These are phyloP conservation scores for Scleropages formosus DNA, from an alignment of 2,797 vertebrate species.

Conservation along the genomic window DNA sequence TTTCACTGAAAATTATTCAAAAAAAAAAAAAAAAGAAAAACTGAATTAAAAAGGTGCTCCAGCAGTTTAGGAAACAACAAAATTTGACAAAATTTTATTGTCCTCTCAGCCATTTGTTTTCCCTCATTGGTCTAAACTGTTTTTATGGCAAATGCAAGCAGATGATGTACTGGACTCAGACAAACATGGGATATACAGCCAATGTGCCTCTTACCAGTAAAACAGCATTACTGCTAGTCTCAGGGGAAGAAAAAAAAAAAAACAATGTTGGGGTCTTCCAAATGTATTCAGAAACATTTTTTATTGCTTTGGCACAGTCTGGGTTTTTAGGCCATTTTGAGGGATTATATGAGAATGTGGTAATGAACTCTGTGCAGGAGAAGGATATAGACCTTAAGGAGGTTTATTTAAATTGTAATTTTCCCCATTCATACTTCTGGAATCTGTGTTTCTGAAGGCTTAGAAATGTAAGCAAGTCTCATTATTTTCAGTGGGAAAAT, in stretches of 20 bases:
- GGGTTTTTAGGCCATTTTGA: slow-evolving; percentile 59
- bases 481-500: not conserved
- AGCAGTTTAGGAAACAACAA: not conserved
- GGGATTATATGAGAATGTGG: slow-evolving; percentile 68
- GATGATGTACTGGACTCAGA: not conserved
- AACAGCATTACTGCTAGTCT: slow-evolving; percentile 18
- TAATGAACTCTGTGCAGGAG: slow-evolving; percentile 69
- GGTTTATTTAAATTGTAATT: slow-evolving; percentile 51
- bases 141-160: not conserved
- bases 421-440: not conserved
- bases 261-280: slow-evolving; percentile 27
- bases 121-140: not conserved
- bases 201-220: slow-evolving; percentile 20
- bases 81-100: not conserved
- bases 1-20: not conserved
- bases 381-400: slow-evolving; percentile 65
- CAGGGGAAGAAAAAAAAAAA: slow-evolving; percentile 29
- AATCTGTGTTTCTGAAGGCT: not conserved
- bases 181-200: slow-evolving; percentile 11
- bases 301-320: slow-evolving; percentile 46
- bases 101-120: not conserved
- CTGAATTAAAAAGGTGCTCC: not conserved
- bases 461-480: not conserved
- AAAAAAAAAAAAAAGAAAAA: not conserved
- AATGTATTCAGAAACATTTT: slow-evolving; percentile 30